Percentiles rank a stretch among this genome's conserved stretches.
Conservation (phyloP, 2,113 vertebrate species). For the Phrynosoma blainvillii region DNA sequence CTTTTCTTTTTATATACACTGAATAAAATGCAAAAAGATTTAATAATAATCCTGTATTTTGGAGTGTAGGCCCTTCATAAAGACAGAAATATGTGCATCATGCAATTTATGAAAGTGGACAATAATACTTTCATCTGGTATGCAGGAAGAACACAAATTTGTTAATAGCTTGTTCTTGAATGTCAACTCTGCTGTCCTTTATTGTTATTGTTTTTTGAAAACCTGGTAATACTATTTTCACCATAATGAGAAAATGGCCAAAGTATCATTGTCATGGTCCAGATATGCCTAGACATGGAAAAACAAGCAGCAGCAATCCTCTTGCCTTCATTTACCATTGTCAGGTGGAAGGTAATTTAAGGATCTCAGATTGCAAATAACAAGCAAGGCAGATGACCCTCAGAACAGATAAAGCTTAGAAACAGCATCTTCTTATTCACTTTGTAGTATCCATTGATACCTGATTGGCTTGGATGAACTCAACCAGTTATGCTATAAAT, state of each 20-base stretch:
- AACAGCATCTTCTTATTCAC: background rate
- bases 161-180: too few species aligned
- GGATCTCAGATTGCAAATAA: background rate
- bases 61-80: too few species aligned
- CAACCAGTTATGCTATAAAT: background rate
- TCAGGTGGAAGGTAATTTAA: conserved; percentile 9
- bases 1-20: too few species aligned
- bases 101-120: too few species aligned
- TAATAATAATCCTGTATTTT: too few species aligned
- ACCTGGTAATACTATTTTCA: too few species aligned
- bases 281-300: background rate
- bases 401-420: background rate
- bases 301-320: background rate
- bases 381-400: background rate
- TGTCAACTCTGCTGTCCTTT: too few species aligned
- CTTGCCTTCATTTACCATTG: background rate
- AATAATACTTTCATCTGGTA: too few species aligned
- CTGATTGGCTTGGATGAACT: background rate
- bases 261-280: background rate
- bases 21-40: too few species aligned
- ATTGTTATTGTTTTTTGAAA: too few species aligned
- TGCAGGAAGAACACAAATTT: too few species aligned
- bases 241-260: background rate
- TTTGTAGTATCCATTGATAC: background rate
- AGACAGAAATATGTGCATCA: too few species aligned